Evolutionary conservation across 2,113 vertebrate species (phyloP).

Genomic region (Pomatostomus ruficeps): DNA sequence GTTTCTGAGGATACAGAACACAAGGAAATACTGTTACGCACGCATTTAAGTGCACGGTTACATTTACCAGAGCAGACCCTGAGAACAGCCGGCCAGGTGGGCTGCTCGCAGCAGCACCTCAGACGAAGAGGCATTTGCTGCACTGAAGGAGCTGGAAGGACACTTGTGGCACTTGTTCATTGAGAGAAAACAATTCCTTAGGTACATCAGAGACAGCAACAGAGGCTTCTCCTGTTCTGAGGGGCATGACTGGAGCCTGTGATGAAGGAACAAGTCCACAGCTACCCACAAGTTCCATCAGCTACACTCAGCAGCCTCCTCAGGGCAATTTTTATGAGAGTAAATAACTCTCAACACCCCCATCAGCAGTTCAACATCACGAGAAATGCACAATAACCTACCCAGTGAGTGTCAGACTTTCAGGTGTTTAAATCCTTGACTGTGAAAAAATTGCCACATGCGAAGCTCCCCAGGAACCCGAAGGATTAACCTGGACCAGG

Average conservation of each 20-base stretch:
- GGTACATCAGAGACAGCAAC: neutral
- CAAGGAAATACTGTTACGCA: neutral
- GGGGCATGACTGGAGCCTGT: rapidly evolving
- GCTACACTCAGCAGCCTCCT: neutral
- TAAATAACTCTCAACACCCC: neutral
- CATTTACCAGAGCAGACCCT: neutral
- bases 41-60: neutral
- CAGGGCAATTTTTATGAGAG: neutral
- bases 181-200: neutral
- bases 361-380: neutral
- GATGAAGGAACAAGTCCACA: neutral
- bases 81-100: neutral
- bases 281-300: neutral
- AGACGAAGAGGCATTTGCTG: neutral
- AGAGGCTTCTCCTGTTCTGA: neutral
- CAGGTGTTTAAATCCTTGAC: neutral
- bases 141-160: neutral
- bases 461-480: neutral
- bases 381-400: neutral
- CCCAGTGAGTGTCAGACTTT: neutral
- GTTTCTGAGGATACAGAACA: constrained; percentile 82
- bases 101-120: neutral
- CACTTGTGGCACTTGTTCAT: neutral
- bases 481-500: neutral
- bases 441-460: neutral